Percentiles rank a stretch among this genome's conserved stretches.
These are phyloP conservation scores for Ophion ellenae DNA, from an alignment of 2,888 invertebrate species.

Conservation along the genomic window DNA sequence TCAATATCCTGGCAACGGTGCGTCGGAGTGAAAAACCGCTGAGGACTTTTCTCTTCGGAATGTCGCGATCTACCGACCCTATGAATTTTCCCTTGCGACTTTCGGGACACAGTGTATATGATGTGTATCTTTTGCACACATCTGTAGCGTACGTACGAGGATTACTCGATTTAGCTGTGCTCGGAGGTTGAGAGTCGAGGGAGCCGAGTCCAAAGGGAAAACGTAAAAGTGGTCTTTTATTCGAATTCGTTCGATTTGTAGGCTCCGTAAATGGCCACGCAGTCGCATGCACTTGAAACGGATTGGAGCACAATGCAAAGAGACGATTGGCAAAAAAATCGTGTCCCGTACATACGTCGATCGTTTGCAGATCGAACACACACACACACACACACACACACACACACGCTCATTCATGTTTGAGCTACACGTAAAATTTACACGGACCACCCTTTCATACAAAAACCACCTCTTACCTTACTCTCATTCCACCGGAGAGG, in stretches of 20 bases:
- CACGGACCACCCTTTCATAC: background rate
- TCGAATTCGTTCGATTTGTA: background rate
- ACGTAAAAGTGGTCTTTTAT: background rate
- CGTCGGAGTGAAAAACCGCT: background rate
- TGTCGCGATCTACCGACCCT: background rate
- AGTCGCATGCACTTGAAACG: background rate
- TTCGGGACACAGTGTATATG: background rate
- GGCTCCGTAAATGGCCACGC: background rate
- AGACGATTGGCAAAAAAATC: background rate
- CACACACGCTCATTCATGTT: background rate
- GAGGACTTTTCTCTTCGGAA: background rate
- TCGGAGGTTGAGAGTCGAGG: background rate
- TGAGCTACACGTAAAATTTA: background rate
- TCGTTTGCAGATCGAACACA: background rate
- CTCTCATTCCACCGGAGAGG: background rate
- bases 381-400: background rate
- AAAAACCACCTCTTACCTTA: background rate
- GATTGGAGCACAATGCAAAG: background rate
- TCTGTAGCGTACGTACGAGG: background rate
- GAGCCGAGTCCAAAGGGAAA: background rate
- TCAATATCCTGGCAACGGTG: background rate
- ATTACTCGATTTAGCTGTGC: background rate
- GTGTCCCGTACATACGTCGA: background rate
- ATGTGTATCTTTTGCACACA: background rate
- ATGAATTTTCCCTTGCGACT: background rate